Percentiles rank a stretch among this genome's conserved stretches.
Conservation (phyloP, 2,797 vertebrate species). For the Typhlichthys subterraneus region DNA sequence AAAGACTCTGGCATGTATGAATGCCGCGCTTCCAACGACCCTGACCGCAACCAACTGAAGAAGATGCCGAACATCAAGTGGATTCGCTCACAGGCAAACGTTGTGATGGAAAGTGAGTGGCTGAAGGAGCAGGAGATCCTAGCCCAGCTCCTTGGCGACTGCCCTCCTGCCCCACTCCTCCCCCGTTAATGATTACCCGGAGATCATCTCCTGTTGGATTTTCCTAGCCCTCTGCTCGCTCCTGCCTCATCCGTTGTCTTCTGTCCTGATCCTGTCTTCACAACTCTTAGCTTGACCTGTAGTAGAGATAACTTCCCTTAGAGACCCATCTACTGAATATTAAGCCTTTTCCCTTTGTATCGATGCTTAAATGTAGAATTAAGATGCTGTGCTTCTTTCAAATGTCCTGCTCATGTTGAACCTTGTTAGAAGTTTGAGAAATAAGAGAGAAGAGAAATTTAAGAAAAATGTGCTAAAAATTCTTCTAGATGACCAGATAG, state of each 20-base stretch:
- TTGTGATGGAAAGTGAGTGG: constrained; percentile 96
- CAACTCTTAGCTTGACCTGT: constrained; percentile 34
- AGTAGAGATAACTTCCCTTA: constrained; percentile 23
- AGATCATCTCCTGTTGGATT: constrained; percentile 50
- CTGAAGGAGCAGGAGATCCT: constrained; percentile 39
- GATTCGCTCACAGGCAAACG: constrained; percentile 94
- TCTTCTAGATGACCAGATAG: too few species aligned
- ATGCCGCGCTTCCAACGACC: constrained; percentile 95
- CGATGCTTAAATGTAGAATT: constrained; percentile 36
- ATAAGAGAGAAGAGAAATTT: too few species aligned
- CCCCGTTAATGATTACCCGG: constrained; percentile 59
- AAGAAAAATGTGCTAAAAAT: too few species aligned
- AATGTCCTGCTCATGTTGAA: constrained; percentile 45
- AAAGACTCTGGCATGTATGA: constrained; percentile 90
- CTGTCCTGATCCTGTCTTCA: constrained; percentile 32
- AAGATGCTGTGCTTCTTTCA: too few species aligned
- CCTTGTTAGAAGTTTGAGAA: too few species aligned
- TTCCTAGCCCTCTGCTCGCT: constrained; percentile 37
- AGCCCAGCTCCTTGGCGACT: constrained; percentile 40
- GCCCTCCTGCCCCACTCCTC: constrained; percentile 21
- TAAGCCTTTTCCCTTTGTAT: constrained; percentile 46
- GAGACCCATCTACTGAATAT: constrained; percentile 37
- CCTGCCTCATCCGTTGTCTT: constrained; percentile 35
- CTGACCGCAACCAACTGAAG: constrained; percentile 92
- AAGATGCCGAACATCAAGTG: constrained; percentile 93